phyloP scores from a whole-genome alignment of 2,113 vertebrate species.

The Eclectus roratus region DNA sequence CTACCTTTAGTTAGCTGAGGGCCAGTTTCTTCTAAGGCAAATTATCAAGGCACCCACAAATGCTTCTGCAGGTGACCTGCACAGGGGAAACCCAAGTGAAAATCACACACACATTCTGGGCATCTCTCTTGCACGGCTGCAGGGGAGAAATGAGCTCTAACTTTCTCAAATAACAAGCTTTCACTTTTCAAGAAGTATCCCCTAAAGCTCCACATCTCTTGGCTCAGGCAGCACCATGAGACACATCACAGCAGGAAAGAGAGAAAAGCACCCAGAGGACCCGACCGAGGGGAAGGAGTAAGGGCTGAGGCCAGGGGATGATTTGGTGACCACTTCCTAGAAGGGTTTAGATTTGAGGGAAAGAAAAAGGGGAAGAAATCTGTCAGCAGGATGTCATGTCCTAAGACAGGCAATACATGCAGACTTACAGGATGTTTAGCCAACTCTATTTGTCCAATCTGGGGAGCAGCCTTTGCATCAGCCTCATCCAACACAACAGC shows the following conservation, averaged over 20 bases:
- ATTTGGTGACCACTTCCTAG: not conserved
- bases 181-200: not conserved
- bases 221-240: not conserved
- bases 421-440: not conserved
- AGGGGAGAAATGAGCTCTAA: not conserved
- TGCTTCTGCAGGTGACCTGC: not conserved
- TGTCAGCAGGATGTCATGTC: not conserved
- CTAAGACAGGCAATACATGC: not conserved
- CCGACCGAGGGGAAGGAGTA: rapidly evolving
- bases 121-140: not conserved
- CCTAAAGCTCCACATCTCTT: rapidly evolving
- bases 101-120: not conserved
- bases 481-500: not conserved
- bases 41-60: not conserved
- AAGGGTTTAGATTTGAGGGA: not conserved
- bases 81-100: not conserved
- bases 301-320: not conserved
- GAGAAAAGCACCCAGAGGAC: not conserved
- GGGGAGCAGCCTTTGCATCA: not conserved
- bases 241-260: not conserved
- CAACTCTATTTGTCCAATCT: not conserved
- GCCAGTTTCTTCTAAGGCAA: not conserved
- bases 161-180: not conserved
- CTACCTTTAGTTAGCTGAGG: not conserved
- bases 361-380: not conserved